Evolutionary conservation across 64 coral and sea anemone species (phyloP), one percentile per base, ranked within the genome.

Genomic region (Catalaphyllia jardinei): DNA sequence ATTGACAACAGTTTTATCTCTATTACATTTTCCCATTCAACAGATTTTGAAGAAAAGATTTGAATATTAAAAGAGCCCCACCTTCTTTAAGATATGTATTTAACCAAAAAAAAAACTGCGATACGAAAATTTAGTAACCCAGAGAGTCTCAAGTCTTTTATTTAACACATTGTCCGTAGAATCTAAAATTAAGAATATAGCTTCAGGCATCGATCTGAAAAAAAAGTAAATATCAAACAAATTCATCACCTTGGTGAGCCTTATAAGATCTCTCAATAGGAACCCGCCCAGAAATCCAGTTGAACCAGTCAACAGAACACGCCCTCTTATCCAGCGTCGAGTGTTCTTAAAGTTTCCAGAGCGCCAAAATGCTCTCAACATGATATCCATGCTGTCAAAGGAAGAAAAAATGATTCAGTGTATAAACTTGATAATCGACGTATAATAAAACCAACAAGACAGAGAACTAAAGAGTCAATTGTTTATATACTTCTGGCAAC

Each of bases 301-400:
- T 31, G 91, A 88, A 29, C 95, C 95, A 39, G 95, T 96, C 19
- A 96, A 60, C 42, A 96, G 67, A 3, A 96, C 83, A 62, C 95
- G 91, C 5, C 95, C 95, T 35, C 95, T 88, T 31, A 88, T 96
- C 95, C 95, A 96, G 51, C 95, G 87, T 11, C 95, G 87, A 83
- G 73, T 91, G 71, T 96, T 96, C 61, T 89, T 89, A 62, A 96
- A 93, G 87, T 96, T 96, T 25, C 91, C 95, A 72, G 91, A 93
- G 29, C 95, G 91, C 95, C 95, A 96, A 55, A 96, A 96, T 16
- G 95, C 95, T 87, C 95, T 83, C 46, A 96, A 84, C 69, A 96
- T 96, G 35, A 96, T 96, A 20, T 96, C 95, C 95, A 96, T 96
- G 50, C 95, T 96, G 77, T 30, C 54, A 86, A 67, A n/a, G 25